phyloP scores from a whole-genome alignment of 2,797 vertebrate species.

The Argentina silus region DNA sequence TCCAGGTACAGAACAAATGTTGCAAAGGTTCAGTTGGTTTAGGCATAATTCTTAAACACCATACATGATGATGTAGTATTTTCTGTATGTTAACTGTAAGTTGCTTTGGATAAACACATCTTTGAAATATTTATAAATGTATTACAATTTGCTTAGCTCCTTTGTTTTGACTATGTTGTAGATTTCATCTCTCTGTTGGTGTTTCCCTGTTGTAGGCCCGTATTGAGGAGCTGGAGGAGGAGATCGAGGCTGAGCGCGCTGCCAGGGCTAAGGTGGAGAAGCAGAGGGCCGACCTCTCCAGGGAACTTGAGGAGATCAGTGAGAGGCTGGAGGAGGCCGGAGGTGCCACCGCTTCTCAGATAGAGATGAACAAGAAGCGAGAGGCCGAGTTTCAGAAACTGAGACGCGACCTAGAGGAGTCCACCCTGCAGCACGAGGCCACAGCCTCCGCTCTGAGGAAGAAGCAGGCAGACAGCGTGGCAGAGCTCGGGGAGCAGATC shows the following conservation, averaged over 20 bases:
- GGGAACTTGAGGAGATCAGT: conserved; percentile 85
- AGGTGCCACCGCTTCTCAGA: conserved; percentile 78
- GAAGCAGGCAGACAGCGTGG: conserved; percentile 78
- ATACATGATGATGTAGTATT: too few species aligned
- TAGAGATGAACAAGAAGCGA: conserved; percentile 83
- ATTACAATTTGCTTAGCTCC: too few species aligned
- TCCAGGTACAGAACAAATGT: conserved; percentile 63
- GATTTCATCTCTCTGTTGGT: not conserved
- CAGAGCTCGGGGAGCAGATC: conserved; percentile 77
- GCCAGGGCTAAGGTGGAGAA: conserved; percentile 82
- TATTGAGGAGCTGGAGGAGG: conserved; percentile 82
- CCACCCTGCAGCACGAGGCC: conserved; percentile 79
- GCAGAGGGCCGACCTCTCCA: conserved; percentile 77
- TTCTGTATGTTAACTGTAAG: too few species aligned
- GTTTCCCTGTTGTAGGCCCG: conserved; percentile 61
- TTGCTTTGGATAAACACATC: not conserved
- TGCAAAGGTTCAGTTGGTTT: not conserved
- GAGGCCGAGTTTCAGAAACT: conserved; percentile 81
- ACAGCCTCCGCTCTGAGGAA: conserved; percentile 74
- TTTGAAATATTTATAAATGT: too few species aligned
- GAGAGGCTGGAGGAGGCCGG: conserved; percentile 83
- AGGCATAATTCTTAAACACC: not conserved
- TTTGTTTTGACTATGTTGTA: not conserved
- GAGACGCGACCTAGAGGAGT: conserved; percentile 78
- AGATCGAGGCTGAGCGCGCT: conserved; percentile 78